Conservation (phyloP, 1,140 invertebrate species). For the Drosophila melanica region DNA sequence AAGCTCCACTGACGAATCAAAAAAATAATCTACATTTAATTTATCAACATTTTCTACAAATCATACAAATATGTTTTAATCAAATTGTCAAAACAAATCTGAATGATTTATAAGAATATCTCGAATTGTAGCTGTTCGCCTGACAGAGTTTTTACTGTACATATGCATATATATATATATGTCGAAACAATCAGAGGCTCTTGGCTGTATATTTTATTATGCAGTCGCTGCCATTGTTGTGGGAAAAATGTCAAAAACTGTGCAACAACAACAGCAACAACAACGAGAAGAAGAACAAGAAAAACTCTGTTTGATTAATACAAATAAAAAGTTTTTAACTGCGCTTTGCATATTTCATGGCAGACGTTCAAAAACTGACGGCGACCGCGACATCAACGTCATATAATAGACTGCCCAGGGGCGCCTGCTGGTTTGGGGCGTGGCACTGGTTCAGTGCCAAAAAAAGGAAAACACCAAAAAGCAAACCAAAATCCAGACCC, state of each 20-base stretch:
- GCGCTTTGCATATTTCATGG: slow-evolving; percentile 80
- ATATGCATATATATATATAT: slow-evolving; percentile 23
- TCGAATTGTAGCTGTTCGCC: background rate
- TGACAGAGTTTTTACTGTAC: background rate
- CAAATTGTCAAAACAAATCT: no score
- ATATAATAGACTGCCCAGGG: slow-evolving; percentile 67
- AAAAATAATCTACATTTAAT: no score
- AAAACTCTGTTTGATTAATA: slow-evolving; percentile 82
- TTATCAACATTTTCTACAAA: no score
- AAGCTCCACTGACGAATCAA: background rate
- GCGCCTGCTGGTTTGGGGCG: slow-evolving; percentile 20
- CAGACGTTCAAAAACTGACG: slow-evolving; percentile 71
- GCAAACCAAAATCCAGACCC: slow-evolving; percentile 2
- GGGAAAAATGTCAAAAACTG: slow-evolving; percentile 44
- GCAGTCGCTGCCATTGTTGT: slow-evolving; percentile 65
- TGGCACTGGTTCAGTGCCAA: background rate
- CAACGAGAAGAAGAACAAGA: slow-evolving; percentile 8
- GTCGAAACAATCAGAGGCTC: slow-evolving; percentile 61
- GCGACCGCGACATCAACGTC: slow-evolving; percentile 33
- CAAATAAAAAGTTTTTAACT: slow-evolving; percentile 82
- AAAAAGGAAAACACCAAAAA: background rate
- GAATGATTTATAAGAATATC: no score
- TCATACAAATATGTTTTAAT: no score
- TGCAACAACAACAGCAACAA: slow-evolving; percentile 20
- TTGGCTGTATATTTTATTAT: slow-evolving; percentile 66